phyloP scores from a whole-genome alignment of 2,113 vertebrate species.

The Lophura nycthemera region DNA sequence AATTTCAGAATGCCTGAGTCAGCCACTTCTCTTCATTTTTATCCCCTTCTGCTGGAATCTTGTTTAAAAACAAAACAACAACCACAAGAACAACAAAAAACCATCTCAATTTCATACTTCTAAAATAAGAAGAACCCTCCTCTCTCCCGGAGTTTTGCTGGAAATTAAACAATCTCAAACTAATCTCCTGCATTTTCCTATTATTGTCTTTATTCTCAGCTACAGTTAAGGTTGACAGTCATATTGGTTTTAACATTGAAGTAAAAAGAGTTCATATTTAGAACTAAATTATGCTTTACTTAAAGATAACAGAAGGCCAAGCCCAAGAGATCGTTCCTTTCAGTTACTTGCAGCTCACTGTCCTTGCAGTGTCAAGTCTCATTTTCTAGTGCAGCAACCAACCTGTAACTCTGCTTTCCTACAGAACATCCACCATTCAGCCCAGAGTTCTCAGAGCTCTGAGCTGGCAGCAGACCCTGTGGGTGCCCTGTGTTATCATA shows the following conservation, averaged over 20 bases:
- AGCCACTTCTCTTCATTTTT: conserved; percentile 65
- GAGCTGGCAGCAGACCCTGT: not conserved
- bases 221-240: not conserved
- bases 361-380: not conserved
- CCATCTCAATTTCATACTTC: conserved; percentile 5
- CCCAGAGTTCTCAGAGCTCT: not conserved
- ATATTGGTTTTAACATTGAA: not conserved
- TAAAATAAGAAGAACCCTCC: conserved; percentile 6
- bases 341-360: not conserved
- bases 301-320: not conserved
- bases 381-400: not conserved
- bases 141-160: not conserved
- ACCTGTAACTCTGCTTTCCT: not conserved
- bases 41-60: conserved; percentile 22
- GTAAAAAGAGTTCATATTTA: not conserved
- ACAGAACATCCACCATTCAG: not conserved
- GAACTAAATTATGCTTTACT: not conserved
- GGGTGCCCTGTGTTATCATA: not conserved
- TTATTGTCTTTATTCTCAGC: not conserved
- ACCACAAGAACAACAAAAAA: too few species aligned
- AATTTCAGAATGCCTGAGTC: conserved; percentile 56
- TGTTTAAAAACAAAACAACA: not conserved
- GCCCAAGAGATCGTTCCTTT: not conserved
- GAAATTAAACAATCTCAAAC: conserved; percentile 2
- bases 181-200: not conserved